Evolutionary conservation across 2,888 invertebrate genomes (phyloP).

Genomic region (Polyommatus icarus): DNA sequence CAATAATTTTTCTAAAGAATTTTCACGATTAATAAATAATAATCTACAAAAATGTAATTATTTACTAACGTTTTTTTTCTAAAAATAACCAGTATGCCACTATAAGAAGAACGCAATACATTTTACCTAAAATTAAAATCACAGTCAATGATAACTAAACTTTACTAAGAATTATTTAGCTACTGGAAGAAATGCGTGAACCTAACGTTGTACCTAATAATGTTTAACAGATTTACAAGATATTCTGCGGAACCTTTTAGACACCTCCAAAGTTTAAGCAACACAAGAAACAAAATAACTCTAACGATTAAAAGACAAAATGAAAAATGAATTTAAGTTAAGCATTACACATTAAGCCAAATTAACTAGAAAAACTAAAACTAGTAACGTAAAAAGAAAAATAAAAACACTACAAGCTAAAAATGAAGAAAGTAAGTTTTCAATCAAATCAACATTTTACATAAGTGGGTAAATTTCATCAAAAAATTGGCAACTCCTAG

Average conservation of each 20-base stretch:
- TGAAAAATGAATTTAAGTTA: not conserved
- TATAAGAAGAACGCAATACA: not conserved
- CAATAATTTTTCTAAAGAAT: not conserved
- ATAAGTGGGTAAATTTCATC: conserved; percentile 55
- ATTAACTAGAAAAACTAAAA: conserved; percentile 51
- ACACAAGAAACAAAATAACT: not conserved
- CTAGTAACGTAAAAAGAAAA: conserved; percentile 41
- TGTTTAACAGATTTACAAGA: not conserved
- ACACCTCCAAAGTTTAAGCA: not conserved
- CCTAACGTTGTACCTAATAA: not conserved
- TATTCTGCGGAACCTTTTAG: not conserved
- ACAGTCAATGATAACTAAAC: conserved; percentile 5
- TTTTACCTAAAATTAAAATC: conserved; percentile 18
- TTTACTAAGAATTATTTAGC: not conserved
- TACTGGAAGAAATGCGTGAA: not conserved
- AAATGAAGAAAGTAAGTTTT: conserved; percentile 35
- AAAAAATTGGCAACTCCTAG: conserved; percentile 76
- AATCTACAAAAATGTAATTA: not conserved
- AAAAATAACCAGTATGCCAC: not conserved
- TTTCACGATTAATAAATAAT: not conserved
- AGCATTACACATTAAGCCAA: conserved; percentile 39
- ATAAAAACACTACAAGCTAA: conserved; percentile 50
- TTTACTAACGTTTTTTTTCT: not conserved
- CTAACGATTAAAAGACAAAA: not conserved
- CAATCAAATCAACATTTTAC: not conserved